These are phyloP conservation scores for Cylas formicarius DNA, from an alignment of 1,140 invertebrate genomes.

Conservation along the genomic window DNA sequence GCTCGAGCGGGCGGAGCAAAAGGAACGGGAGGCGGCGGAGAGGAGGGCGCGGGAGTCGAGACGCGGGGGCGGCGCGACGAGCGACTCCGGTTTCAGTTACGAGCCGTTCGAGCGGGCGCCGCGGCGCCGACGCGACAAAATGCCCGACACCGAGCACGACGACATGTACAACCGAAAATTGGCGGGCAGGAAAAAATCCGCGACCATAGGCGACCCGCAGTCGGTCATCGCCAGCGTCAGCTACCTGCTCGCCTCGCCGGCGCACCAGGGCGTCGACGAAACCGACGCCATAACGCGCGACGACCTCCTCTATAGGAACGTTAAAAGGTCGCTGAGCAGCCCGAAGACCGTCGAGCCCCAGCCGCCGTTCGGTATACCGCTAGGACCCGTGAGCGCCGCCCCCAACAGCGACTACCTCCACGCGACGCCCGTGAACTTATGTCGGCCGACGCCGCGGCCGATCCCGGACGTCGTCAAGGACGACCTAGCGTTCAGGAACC, in stretches of 20 bases:
- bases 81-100: slow-evolving; percentile 38
- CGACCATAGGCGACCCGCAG: slow-evolving; percentile 49
- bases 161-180: slow-evolving; percentile 74
- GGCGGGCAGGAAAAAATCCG: slow-evolving; percentile 50
- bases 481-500: slow-evolving; percentile 75
- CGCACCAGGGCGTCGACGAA: slow-evolving; percentile 48
- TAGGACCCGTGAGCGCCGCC: slow-evolving; percentile 68
- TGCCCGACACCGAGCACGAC: slow-evolving; percentile 61
- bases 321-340: slow-evolving; percentile 66
- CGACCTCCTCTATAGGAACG: slow-evolving; percentile 74
- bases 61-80: slow-evolving; percentile 28
- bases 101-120: slow-evolving; percentile 34
- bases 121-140: slow-evolving; percentile 38
- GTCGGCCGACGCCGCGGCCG: slow-evolving; percentile 52
- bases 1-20: slow-evolving; percentile 65
- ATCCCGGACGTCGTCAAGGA: slow-evolving; percentile 78
- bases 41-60: slow-evolving; percentile 26
- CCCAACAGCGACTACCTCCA: slow-evolving; percentile 78
- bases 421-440: slow-evolving; percentile 55
- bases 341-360: slow-evolving; percentile 69
- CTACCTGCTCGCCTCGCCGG: slow-evolving; percentile 66
- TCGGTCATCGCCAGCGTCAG: slow-evolving; percentile 54
- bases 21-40: slow-evolving; percentile 54
- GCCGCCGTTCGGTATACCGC: slow-evolving; percentile 81
- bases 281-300: slow-evolving; percentile 76